These are phyloP conservation scores for Phalera bucephala DNA, from an alignment of 2,888 invertebrate genomes.

Conservation along the genomic window DNA sequence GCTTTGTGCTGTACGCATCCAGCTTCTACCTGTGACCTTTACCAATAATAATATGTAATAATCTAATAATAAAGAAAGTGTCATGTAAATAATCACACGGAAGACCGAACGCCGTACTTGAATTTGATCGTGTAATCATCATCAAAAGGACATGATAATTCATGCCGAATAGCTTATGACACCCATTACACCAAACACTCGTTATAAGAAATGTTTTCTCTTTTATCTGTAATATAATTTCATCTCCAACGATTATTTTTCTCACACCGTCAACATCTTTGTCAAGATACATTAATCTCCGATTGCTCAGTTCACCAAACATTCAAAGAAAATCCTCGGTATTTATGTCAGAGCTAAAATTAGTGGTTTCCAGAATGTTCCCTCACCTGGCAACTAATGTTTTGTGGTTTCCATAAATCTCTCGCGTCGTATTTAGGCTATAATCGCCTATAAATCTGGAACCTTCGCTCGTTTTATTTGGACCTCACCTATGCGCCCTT, in stretches of 20 bases:
- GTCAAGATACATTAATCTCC: constrained; percentile 1
- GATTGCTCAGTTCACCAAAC: background rate
- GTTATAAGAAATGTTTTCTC: too few species aligned
- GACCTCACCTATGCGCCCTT: background rate
- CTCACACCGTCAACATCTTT: background rate
- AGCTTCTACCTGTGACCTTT: too few species aligned
- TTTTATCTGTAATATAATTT: too few species aligned
- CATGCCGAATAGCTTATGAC: too few species aligned
- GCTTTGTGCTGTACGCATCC: too few species aligned
- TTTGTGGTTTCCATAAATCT: constrained; percentile 25
- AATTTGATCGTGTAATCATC: too few species aligned
- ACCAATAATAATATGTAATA: too few species aligned
- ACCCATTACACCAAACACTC: too few species aligned
- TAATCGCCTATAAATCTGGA: constrained; percentile 16
- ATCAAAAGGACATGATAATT: too few species aligned
- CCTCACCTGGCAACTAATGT: constrained; percentile 3
- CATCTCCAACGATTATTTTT: background rate
- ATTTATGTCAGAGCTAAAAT: background rate
- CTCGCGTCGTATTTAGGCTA: constrained; percentile 20
- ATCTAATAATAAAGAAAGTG: too few species aligned
- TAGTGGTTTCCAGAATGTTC: background rate
- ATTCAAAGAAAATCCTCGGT: background rate
- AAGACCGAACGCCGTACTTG: too few species aligned
- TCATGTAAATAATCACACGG: too few species aligned
- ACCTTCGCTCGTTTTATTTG: constrained; percentile 10